Conservation (phyloP, 2,797 vertebrate species). For the Chelon labrosus region DNA sequence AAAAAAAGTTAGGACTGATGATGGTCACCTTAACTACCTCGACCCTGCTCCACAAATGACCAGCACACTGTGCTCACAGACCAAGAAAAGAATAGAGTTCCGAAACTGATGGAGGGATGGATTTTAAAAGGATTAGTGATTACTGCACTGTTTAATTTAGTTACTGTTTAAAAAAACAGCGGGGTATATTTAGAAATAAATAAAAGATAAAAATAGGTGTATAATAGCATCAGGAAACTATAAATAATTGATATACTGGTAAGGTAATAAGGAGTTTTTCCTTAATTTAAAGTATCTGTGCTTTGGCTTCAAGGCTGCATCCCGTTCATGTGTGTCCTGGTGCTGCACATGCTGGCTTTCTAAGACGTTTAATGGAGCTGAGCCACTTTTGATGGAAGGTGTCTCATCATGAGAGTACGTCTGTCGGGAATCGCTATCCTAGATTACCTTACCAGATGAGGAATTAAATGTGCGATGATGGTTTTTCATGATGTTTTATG, state of each 20-base stretch:
- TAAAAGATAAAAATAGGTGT: too few species aligned
- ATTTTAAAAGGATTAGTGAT: too few species aligned
- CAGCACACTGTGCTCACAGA: too few species aligned
- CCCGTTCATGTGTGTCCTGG: neutral
- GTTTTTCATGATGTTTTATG: constrained; percentile 21
- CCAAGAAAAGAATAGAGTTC: too few species aligned
- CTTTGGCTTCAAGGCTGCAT: neutral
- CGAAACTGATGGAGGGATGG: too few species aligned
- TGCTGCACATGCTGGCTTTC: neutral
- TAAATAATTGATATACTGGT: too few species aligned
- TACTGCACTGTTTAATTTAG: too few species aligned
- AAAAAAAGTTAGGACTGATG: neutral
- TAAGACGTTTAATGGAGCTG: neutral
- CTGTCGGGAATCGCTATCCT: neutral
- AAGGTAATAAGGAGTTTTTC: neutral
- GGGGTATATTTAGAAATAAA: too few species aligned
- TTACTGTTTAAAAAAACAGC: too few species aligned
- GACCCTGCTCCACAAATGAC: too few species aligned
- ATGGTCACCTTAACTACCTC: too few species aligned
- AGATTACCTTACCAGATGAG: neutral
- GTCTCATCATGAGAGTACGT: neutral
- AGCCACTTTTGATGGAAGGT: neutral
- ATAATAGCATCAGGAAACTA: too few species aligned
- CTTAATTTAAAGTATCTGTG: neutral
- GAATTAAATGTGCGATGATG: neutral